Evolutionary conservation across 2,888 invertebrate genomes (phyloP).

Genomic region (Steinernema carpocapsae): DNA sequence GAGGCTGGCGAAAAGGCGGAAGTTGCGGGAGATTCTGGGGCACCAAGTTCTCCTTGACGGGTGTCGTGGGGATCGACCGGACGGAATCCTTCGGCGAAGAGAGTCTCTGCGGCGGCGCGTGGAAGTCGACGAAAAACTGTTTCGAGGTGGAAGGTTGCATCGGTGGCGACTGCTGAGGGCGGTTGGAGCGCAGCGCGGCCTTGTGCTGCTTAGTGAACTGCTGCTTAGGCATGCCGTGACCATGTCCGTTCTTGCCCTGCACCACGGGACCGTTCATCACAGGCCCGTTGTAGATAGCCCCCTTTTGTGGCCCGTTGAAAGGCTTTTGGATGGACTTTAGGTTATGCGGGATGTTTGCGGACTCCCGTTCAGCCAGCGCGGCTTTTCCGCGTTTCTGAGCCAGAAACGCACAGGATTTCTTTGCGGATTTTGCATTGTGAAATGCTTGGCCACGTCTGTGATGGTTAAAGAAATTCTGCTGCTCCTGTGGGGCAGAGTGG

Average conservation of each 20-base stretch:
- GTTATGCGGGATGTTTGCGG: neutral
- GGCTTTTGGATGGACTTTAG: conserved; percentile 26
- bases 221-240: neutral
- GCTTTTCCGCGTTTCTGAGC: neutral
- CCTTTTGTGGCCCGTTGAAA: neutral
- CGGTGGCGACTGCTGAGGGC: neutral
- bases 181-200: neutral
- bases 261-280: neutral
- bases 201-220: neutral
- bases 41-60: neutral
- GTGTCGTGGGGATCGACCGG: neutral
- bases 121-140: neutral
- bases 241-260: too few relatives aligned
- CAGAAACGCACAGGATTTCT: neutral
- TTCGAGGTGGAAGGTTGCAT: neutral
- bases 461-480: neutral
- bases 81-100: neutral
- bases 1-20: too few relatives aligned
- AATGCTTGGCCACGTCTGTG: neutral
- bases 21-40: neutral
- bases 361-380: neutral
- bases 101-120: neutral
- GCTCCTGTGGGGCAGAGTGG: neutral
- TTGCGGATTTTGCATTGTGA: neutral
- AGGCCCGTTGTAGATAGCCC: conserved; percentile 10